Base-by-base conservation (phyloP, 2,888 invertebrate species). In the Teleogryllus oceanicus region DNA sequence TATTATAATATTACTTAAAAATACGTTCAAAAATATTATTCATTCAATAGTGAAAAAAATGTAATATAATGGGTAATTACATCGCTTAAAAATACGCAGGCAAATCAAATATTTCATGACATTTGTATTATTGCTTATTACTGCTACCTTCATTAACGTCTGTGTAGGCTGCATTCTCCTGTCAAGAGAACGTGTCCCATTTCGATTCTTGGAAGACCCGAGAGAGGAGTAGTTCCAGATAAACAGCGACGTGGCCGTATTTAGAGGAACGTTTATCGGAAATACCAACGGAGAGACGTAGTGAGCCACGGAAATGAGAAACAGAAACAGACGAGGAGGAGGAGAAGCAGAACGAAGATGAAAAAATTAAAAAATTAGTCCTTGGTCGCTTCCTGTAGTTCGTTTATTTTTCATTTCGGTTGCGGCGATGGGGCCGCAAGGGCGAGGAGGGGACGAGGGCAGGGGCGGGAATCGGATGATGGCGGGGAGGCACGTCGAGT, bases 361-460 rank as follows among this genome's bases (percentile, higher is more conserved):
- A 75, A 81, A 77, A 81, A 81, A 81, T 78, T 81, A 80, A 81
- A 62, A 81, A 80, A 81, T 81, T 81, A 81, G 78, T 80, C 50
- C 80, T 49, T 24, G 75, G 77, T 79, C 74, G 77, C 50, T 78
- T 76, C 78, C 49, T 78, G 62, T n/a, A 62, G 16, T 78, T 51
- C 74, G 81, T 81, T 81, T 81, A 81, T 81, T 81, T 81, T 81
- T 81, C 81, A 81, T 81, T 79, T 81, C n/a, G n/a, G 77, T 75
- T n/a, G 76, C 20, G 49, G 77, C 51, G 75, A n/a, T 49, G 76
- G 50, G 20, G 75, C 21, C 49, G 49, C 49, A 49, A 75, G 49
- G 75, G 50, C 49, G 21, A 37, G 75, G 75, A 21, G 77, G 37
- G 37, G 37, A 8, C 8, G 37, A 13, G 51, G 49, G 50, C 74